phyloP scores from a whole-genome alignment of 2,888 invertebrate species.

The Cephus pulcher region DNA sequence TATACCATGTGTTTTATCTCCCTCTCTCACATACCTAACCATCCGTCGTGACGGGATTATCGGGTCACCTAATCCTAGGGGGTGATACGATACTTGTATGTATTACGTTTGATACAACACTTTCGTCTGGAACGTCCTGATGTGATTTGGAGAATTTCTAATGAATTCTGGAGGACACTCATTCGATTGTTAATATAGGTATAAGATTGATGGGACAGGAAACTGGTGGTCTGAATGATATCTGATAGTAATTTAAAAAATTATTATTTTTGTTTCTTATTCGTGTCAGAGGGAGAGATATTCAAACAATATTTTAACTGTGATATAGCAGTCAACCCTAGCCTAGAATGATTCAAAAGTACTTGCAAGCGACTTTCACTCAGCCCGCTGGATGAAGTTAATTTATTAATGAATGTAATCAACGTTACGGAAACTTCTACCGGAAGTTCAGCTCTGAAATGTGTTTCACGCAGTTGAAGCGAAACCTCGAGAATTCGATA shows the following conservation, averaged over 20 bases:
- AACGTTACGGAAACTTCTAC: neutral
- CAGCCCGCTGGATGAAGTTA: neutral
- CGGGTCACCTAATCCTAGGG: slow-evolving; percentile 19
- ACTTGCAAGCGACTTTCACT: neutral
- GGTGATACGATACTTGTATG: neutral
- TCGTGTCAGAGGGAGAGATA: neutral
- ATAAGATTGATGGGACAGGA: neutral
- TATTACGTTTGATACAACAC: neutral
- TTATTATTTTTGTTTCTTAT: neutral
- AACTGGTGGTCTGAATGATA: neutral
- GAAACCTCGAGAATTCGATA: neutral
- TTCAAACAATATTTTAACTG: neutral
- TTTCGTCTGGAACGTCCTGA: neutral
- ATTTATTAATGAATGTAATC: neutral
- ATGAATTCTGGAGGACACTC: neutral
- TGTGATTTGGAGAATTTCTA: neutral
- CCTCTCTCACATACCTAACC: neutral
- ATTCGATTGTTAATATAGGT: neutral
- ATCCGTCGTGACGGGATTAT: slow-evolving; percentile 37
- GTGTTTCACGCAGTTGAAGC: neutral
- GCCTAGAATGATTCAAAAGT: neutral
- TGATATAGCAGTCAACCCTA: neutral
- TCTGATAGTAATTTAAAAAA: neutral
- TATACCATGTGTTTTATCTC: neutral
- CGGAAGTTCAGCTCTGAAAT: neutral